A percentile compares a stretch with the other conserved stretches of the same genome.
Evolutionary conservation across 2,888 invertebrate species (phyloP).

Genomic region (Cryptus armator): DNA sequence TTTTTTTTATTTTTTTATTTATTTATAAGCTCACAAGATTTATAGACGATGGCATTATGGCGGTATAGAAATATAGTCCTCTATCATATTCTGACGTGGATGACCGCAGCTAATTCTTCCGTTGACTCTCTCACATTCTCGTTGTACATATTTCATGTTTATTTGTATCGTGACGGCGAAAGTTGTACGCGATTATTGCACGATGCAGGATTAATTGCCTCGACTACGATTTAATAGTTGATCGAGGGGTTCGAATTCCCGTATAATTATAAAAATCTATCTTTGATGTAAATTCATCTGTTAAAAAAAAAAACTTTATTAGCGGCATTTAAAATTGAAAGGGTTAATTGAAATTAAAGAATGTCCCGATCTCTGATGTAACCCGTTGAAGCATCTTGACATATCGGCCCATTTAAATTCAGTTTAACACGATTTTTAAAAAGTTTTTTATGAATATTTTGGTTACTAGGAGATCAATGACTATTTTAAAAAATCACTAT

Average conservation of each 20-base stretch:
- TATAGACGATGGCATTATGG: conserved; percentile 52
- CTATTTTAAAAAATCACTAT: too few relatives aligned
- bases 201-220: background rate
- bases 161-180: conserved; percentile 45
- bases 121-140: conserved; percentile 50
- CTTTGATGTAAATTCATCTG: background rate
- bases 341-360: background rate
- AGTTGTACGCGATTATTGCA: conserved; percentile 22
- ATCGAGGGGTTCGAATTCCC: background rate
- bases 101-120: conserved; percentile 58
- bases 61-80: conserved; percentile 60
- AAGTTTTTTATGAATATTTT: too few relatives aligned
- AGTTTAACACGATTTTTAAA: too few relatives aligned
- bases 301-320: background rate
- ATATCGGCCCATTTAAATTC: background rate
- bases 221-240: background rate
- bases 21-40: conserved; percentile 48
- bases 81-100: conserved; percentile 64
- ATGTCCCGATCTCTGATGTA: background rate
- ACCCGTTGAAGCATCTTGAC: background rate
- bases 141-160: conserved; percentile 14
- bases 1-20: conserved; percentile 31
- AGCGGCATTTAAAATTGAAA: background rate
- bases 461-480: too few relatives aligned
- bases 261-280: background rate